Percentiles rank a stretch among this genome's conserved stretches.
Evolutionary conservation across 2,888 invertebrate genomes (phyloP).

Genomic region (Ligdia adustata): DNA sequence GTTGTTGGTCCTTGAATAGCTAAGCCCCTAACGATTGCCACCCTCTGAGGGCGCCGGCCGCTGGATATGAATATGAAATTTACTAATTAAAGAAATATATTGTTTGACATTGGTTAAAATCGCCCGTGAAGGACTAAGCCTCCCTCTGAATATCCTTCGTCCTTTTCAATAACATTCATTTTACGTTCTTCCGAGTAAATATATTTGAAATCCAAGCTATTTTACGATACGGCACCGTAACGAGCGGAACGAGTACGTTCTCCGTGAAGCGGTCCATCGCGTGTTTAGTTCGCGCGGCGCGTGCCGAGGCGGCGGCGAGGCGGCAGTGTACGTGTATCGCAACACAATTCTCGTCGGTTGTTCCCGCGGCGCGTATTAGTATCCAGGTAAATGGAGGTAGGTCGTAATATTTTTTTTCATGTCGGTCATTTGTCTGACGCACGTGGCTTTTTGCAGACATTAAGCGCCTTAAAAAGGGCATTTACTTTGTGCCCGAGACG

Average conservation of each 20-base stretch:
- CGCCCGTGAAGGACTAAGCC: no score
- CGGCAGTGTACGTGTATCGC: constrained; percentile 18
- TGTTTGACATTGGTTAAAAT: no score
- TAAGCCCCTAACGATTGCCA: no score
- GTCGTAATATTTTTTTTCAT: constrained; percentile 62
- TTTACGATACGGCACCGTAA: constrained; percentile 34
- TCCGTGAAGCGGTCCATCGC: constrained; percentile 14
- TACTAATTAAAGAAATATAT: no score
- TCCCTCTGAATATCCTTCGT: constrained; percentile 37
- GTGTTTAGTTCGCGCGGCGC: neutral
- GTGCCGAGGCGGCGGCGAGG: neutral
- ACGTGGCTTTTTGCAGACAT: constrained; percentile 69
- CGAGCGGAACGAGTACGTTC: neutral
- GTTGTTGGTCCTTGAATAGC: no score
- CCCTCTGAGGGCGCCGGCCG: no score
- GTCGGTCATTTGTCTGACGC: constrained; percentile 66
- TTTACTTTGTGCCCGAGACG: constrained; percentile 43
- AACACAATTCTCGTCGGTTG: neutral
- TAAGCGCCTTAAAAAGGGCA: constrained; percentile 65
- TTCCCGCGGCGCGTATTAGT: constrained; percentile 11
- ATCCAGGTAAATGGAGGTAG: constrained; percentile 47
- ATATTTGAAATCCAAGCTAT: constrained; percentile 59
- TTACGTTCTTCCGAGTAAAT: constrained; percentile 58
- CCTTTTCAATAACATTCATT: constrained; percentile 52
- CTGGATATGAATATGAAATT: no score